Evolutionary conservation across 2,888 invertebrate species (phyloP).

Genomic region (Zaprionus lineosus): DNA sequence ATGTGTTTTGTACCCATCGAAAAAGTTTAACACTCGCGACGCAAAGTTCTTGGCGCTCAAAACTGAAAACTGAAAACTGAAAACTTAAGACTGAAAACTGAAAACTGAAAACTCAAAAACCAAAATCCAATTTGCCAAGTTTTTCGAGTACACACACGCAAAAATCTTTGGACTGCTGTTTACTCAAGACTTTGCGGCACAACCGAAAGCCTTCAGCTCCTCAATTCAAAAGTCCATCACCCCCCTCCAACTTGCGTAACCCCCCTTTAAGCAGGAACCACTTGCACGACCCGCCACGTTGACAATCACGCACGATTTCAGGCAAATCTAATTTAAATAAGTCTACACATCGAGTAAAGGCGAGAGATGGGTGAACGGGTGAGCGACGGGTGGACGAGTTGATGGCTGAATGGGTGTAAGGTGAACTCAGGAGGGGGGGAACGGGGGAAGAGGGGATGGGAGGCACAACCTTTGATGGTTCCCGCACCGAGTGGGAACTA

Average conservation of each 20-base stretch:
- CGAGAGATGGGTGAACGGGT: no score
- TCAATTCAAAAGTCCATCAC: no score
- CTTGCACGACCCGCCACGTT: no score
- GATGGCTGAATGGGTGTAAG: no score
- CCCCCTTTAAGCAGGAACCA: no score
- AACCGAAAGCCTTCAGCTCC: slow-evolving; percentile 4
- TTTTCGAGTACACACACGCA: slow-evolving; percentile 67
- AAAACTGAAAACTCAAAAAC: slow-evolving; percentile 46
- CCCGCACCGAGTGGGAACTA: slow-evolving; percentile 27
- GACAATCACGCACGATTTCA: slow-evolving; percentile 79
- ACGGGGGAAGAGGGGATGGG: not conserved
- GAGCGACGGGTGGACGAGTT: no score
- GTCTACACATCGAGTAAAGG: slow-evolving; percentile 61
- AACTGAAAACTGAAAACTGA: slow-evolving; percentile 12
- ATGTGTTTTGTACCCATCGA: not conserved
- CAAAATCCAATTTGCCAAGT: slow-evolving; percentile 77
- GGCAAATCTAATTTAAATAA: slow-evolving; percentile 78
- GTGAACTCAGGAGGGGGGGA: not conserved
- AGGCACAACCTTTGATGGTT: slow-evolving; percentile 64
- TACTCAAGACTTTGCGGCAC: slow-evolving; percentile 16
- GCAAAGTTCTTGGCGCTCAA: slow-evolving; percentile 37
- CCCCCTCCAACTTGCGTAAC: not conserved
- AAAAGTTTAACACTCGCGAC: slow-evolving; percentile 6
- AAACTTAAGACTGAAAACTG: slow-evolving; percentile 25
- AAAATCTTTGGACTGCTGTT: slow-evolving; percentile 43